Percentiles rank a stretch among this genome's conserved stretches.
Evolutionary conservation across 2,797 vertebrate genomes (phyloP).

Genomic region (Corythornis leucogaster): DNA sequence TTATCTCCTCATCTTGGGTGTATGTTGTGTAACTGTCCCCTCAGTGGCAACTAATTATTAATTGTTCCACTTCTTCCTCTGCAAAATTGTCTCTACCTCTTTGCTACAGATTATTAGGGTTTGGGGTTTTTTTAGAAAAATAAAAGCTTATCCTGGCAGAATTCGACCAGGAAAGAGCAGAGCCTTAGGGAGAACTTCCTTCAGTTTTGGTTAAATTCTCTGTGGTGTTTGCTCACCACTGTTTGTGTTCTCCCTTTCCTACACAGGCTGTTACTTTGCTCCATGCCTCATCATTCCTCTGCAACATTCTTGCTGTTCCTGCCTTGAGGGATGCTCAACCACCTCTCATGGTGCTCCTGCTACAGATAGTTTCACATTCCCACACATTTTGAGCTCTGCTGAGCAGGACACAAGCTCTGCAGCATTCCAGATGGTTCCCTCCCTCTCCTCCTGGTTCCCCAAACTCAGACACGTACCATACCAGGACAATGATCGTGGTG

Average conservation of each 20-base stretch:
- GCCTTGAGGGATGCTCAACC: accelerated
- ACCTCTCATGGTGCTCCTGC: background rate
- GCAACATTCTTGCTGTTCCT: background rate
- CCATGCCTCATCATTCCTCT: background rate
- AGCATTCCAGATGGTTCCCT: background rate
- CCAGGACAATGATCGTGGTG: accelerated
- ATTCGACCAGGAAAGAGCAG: background rate
- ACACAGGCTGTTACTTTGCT: accelerated
- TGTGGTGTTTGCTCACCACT: accelerated
- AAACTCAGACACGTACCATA: accelerated
- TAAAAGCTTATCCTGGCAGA: background rate
- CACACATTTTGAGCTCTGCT: background rate
- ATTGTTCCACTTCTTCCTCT: background rate
- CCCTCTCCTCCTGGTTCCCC: background rate
- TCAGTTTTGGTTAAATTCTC: background rate
- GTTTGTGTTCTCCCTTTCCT: background rate
- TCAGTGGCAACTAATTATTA: background rate
- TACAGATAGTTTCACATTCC: background rate
- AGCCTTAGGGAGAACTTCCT: background rate
- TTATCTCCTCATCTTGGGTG: background rate
- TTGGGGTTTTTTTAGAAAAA: background rate
- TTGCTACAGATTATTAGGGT: background rate
- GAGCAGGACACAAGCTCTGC: background rate
- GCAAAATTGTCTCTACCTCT: background rate
- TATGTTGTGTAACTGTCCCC: background rate